Evolutionary conservation across 64 coral and sea anemone species (phyloP), one percentile per base, ranked within the genome.

Genomic region (Anthopleura sola): DNA sequence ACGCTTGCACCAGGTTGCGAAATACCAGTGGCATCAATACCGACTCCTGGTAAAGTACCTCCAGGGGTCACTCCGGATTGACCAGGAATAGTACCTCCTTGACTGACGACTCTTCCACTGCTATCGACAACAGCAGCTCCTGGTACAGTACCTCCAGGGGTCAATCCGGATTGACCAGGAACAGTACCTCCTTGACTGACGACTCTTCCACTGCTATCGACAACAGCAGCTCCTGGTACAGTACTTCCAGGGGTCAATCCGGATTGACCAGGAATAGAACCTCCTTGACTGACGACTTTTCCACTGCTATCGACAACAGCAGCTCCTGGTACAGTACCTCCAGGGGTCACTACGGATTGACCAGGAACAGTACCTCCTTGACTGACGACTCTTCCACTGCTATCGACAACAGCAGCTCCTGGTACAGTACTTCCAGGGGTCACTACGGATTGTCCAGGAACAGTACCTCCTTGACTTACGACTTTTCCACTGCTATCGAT

Each of bases 241-340:
- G 49, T 49, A 11, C 55, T 17, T 57, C 31, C 13, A 21, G 31
- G 18, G 15, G 37, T 39, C 3, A 38, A 9, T 39, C 78, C 39
- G 13, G 24, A 3, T 26, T 50, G 23, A 1, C 37, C 78, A 48
- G 78, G 23, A n/a, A 49, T n/a, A 49, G 37, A n/a, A 44, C 78
- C 78, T 82, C 87, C 78, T 89, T 80, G 36, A 5, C 79, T 82
- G 20, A 89, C 51, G 15, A 47, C 47, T 49, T 46, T 75, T 74
- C 78, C 82, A 26, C 80, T 46, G 46, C 75, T 46, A 6, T n/a
- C 55, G 34, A 54, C 17, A 9, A 37, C 32, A 29, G 1, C 24
- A 0, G 21, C 20, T 58, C 55, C 82, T 31, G 39, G 39, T 44
- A 44, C 36, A 36, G 49, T 21, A 19, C 60, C 37, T 46, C 19